Conservation (phyloP, 2,888 invertebrate species). For the Margaritifera margaritifera region DNA sequence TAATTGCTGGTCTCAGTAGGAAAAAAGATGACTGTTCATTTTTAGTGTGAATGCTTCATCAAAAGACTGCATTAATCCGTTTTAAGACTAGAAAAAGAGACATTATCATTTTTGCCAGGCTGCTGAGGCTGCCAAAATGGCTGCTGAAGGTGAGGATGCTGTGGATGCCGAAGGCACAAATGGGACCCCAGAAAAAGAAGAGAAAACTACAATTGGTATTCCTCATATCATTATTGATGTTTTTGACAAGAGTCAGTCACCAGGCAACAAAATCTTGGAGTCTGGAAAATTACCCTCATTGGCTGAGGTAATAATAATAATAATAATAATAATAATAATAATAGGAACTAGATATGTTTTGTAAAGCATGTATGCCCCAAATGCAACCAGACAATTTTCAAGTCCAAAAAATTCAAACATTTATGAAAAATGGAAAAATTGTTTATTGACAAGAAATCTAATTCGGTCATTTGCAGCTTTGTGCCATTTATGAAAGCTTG, state of each 20-base stretch:
- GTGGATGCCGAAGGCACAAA: constrained; percentile 49
- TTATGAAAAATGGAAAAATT: too few species aligned
- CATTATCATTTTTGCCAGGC: constrained; percentile 11
- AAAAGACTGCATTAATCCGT: too few species aligned
- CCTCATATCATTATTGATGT: constrained; percentile 68
- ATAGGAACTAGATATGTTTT: neutral
- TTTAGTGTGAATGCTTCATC: too few species aligned
- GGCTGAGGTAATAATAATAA: constrained; percentile 55
- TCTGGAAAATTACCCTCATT: constrained; percentile 56
- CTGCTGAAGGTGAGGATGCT: constrained; percentile 39
- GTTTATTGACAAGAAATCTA: too few species aligned
- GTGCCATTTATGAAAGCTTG: too few species aligned
- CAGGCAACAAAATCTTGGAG: constrained; percentile 38
- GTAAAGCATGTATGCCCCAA: neutral
- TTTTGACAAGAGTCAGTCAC: constrained; percentile 41
- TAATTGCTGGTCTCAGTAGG: too few species aligned
- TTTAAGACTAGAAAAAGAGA: too few species aligned
- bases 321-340: constrained; percentile 34
- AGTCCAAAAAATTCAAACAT: too few species aligned
- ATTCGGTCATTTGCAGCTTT: too few species aligned
- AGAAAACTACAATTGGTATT: constrained; percentile 62
- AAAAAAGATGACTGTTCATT: too few species aligned
- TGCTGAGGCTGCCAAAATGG: constrained; percentile 38
- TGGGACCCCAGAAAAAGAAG: constrained; percentile 56
- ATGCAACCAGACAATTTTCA: too few species aligned